A percentile compares a stretch with the other conserved stretches of the same genome.
These are phyloP conservation scores for Siniperca obscura DNA, from an alignment of 2,797 vertebrate genomes.

Conservation along the genomic window DNA sequence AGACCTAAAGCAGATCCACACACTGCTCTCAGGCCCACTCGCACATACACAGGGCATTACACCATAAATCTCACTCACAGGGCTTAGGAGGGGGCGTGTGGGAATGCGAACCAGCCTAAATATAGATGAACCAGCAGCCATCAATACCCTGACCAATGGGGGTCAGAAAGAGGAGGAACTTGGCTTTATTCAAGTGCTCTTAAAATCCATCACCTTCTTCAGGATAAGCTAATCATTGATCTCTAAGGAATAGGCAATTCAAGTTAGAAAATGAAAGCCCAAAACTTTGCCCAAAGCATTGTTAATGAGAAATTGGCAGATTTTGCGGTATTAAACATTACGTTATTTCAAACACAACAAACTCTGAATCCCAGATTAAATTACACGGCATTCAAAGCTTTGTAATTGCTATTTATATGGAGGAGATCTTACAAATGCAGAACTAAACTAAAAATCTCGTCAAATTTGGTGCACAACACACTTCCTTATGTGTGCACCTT, in stretches of 20 bases:
- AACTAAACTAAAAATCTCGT: slow-evolving; percentile 1
- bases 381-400: not conserved
- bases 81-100: slow-evolving; percentile 80
- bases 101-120: slow-evolving; percentile 85
- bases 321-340: not conserved
- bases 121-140: slow-evolving; percentile 83
- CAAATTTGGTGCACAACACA: not conserved
- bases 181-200: slow-evolving; percentile 65
- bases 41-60: slow-evolving; percentile 70
- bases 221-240: slow-evolving; percentile 43
- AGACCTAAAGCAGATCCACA: slow-evolving; percentile 43
- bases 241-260: not conserved
- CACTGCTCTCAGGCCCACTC: slow-evolving; percentile 30
- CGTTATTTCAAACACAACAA: not conserved
- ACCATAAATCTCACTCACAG: slow-evolving; percentile 81
- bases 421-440: not conserved
- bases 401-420: not conserved
- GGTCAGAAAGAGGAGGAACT: slow-evolving; percentile 74
- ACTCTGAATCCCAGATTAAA: not conserved
- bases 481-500: not conserved
- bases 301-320: not conserved
- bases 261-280: not conserved
- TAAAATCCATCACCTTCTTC: slow-evolving; percentile 61
- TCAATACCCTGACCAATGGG: slow-evolving; percentile 79
- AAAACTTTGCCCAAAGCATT: not conserved